phyloP scores from a whole-genome alignment of 1,140 invertebrate species.

The Bactericera cockerelli region DNA sequence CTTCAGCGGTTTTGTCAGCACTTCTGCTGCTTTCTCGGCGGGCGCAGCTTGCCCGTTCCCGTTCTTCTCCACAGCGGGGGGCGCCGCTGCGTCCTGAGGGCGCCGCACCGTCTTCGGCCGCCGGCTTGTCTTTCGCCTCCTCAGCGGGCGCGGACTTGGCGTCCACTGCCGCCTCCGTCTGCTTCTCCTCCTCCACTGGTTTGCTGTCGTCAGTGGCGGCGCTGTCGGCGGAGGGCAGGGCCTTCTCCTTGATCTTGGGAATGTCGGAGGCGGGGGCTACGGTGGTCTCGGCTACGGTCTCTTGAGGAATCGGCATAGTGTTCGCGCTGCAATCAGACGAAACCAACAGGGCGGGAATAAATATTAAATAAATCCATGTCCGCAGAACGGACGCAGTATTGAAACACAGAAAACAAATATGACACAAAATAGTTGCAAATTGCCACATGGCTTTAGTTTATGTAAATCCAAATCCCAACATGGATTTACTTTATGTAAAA shows the following conservation, averaged over 20 bases:
- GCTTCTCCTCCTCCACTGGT: neutral
- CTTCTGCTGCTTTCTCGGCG: conserved; percentile 6
- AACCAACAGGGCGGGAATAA: no score
- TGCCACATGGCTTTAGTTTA: no score
- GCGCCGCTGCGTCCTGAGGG: no score
- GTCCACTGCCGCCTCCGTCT: neutral
- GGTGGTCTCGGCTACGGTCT: neutral
- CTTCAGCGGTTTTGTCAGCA: neutral
- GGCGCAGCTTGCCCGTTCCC: neutral
- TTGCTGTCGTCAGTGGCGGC: no score
- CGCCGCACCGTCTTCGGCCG: neutral
- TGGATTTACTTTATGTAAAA: no score
- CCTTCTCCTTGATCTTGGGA: conserved; percentile 1
- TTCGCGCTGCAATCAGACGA: no score
- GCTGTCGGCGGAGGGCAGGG: neutral
- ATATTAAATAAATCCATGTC: no score
- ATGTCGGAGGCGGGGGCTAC: neutral
- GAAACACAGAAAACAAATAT: no score
- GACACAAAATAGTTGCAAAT: no score
- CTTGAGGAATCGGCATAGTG: conserved; percentile 2
- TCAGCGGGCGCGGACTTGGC: neutral
- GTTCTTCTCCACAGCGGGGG: no score
- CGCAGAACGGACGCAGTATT: no score
- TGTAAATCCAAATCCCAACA: no score
- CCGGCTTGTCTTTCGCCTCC: conserved; percentile 9